Base-by-base conservation (phyloP, 2,797 vertebrate species). In the Phoeniculus purpureus region DNA sequence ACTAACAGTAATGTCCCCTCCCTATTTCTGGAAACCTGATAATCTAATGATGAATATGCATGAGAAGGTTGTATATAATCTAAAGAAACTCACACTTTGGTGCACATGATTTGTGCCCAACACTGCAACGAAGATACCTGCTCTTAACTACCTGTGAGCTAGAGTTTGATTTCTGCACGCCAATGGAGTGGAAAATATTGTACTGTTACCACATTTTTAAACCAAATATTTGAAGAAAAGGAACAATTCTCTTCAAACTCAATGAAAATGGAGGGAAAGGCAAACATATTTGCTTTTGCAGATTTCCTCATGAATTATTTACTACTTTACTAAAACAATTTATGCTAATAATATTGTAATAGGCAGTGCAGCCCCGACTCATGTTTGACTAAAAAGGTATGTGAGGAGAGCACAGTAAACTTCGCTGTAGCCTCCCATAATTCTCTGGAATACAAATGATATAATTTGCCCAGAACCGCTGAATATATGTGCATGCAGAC, bases 241-340 rank as follows among this genome's bases (percentile, higher is more conserved):
- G 74, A 96, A 93, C 60, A 78, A 94, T 96, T 95, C 88, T 88
- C 60, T 95, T 75, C 73, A 81, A 94, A 93, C 25, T 22, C 17
- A 92, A 88, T 67, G 83, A 85, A 95, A 96, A 88, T 12, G 40
- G 15, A 6, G 59, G 10, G 23, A 72, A 50, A 74, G 23, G 56
- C 31, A 88, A 94, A 72, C 20, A 90, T 75, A 81, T 96, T 97
- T 94, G 78, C 43, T 96, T 87, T 93, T 94, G 74, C 73, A 91
- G 93, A 91, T 86, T 95, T 93, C 60, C 72, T 79, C 78, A 85
- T 97, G 94, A 97, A 97, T 97, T 97, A 96, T 95, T 96, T 96
- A 96, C 78, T 79, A 60, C 67, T 83, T 94, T 61, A 52, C 70
- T 86, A 92, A 74, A 95, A 91, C 56, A 52, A 55, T 37, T 85